Base-by-base conservation (phyloP, 23 tunicate genomes). In the Halocynthia roretzi region DNA sequence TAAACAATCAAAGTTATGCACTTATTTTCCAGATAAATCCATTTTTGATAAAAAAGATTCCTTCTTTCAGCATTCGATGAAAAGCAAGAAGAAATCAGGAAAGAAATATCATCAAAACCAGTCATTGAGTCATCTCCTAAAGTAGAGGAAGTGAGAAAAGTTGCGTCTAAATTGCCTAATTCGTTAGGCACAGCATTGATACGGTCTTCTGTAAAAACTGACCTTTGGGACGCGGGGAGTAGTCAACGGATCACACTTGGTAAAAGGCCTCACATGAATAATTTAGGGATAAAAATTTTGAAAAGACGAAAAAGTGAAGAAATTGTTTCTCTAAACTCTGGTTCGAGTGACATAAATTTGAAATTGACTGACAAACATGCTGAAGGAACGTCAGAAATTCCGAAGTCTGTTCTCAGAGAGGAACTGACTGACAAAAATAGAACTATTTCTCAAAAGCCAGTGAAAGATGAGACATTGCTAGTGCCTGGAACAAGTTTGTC, bases 101-200 rank as follows among this genome's bases (percentile, higher is more conserved):
- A 71, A 71, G 52, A 70, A 58, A 81, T 86, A 10, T 61, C 76
- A 8, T 50, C 80, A 48, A 60, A 86, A 70, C 84, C 92, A 19
- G 80, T 86, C 18, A 76, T 86, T 55, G 63, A 69, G 53, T 64
- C 87, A 0, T 52, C 76, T 15, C 5, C 70, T 7, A 21, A 51
- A 4, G 6, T 15, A 22, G 17, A 19, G 51, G 51, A 77, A 23
- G n/a, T 19, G 17, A 49, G 53, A 20, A 63, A 77, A 21, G 52
- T 77, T 7, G 62, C 78, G 0, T 48, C 85, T 48, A 81, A 81
- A 58, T 52, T 81, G n/a, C 81, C 81, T 31, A 64, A 77, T 50
- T 62, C 81, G 0, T 62, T 81, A 4, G 75, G 66, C 19, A 31
- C 76, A 40, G 68, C 77, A 23, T 31, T 81, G 8, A 8, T 21